These are phyloP conservation scores for Molossus molossus DNA, from an alignment of 2,797 vertebrate species.

Conservation along the genomic window DNA sequence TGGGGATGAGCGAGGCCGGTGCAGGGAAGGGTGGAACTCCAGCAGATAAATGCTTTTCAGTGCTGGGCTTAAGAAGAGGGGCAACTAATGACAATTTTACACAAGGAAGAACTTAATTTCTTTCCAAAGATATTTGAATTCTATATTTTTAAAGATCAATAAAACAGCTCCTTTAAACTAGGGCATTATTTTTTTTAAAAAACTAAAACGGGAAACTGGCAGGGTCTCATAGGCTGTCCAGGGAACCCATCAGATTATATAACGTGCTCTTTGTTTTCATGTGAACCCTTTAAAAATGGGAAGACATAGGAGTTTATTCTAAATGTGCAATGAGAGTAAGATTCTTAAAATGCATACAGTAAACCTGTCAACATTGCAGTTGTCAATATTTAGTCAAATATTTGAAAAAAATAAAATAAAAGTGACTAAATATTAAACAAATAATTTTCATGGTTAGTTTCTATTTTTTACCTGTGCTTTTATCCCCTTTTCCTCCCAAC, in stretches of 20 bases:
- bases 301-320: neutral
- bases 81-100: neutral
- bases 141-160: constrained; percentile 20
- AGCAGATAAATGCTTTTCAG: constrained; percentile 90
- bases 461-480: constrained; percentile 16
- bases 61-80: constrained; percentile 86
- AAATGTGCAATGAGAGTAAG: neutral
- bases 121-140: constrained; percentile 41
- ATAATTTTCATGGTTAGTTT: constrained; percentile 23
- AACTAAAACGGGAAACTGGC: neutral
- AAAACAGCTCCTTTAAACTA: neutral
- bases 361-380: constrained; percentile 11
- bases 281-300: neutral
- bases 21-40: constrained; percentile 92
- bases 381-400: constrained; percentile 13
- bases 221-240: neutral
- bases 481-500: neutral
- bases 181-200: neutral
- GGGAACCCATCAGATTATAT: neutral
- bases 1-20: constrained; percentile 85
- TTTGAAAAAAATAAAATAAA: constrained; percentile 67
- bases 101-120: neutral
- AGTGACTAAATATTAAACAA: constrained; percentile 47
- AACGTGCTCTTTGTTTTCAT: constrained; percentile 5
- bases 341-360: neutral